Conservation (phyloP, 2,888 invertebrate species). For the Drosophila flavopinicola region DNA sequence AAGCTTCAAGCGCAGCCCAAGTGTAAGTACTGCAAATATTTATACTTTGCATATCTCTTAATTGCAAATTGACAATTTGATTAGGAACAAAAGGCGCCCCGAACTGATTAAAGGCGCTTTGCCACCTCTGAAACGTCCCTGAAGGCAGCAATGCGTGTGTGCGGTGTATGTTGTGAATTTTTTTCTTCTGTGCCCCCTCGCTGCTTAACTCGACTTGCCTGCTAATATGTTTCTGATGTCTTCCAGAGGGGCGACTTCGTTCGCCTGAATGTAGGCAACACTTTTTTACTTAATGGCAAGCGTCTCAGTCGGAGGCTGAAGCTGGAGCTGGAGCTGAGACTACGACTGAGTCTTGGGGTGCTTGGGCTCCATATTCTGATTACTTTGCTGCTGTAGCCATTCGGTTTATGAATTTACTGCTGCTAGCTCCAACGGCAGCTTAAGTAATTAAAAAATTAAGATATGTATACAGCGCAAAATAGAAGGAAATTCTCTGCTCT, state of each 20-base stretch:
- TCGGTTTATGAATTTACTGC: constrained; percentile 66
- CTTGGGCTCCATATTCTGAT: constrained; percentile 63
- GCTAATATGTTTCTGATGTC: constrained; percentile 78
- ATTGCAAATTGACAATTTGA: too few species aligned
- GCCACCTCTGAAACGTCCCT: constrained; percentile 18
- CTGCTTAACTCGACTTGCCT: constrained; percentile 49
- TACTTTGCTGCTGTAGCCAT: constrained; percentile 62
- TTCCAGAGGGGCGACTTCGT: constrained; percentile 25
- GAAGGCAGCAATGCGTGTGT: constrained; percentile 24
- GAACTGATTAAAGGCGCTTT: neutral
- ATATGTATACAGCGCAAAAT: constrained; percentile 54
- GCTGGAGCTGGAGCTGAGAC: constrained; percentile 19
- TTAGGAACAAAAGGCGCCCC: neutral
- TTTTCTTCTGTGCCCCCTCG: constrained; percentile 1
- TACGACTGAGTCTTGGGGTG: constrained; percentile 23
- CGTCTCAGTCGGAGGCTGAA: constrained; percentile 25
- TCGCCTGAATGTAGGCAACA: constrained; percentile 32
- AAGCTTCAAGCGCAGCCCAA: too few species aligned
- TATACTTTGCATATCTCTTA: too few species aligned
- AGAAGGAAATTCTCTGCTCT: constrained; percentile 23
- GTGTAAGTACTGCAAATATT: too few species aligned
- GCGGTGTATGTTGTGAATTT: constrained; percentile 16
- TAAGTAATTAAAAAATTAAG: constrained; percentile 80
- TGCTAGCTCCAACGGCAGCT: constrained; percentile 50
- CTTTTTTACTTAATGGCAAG: constrained; percentile 46